Conservation (phyloP, 1,140 invertebrate species). For the Prorops nasuta region DNA sequence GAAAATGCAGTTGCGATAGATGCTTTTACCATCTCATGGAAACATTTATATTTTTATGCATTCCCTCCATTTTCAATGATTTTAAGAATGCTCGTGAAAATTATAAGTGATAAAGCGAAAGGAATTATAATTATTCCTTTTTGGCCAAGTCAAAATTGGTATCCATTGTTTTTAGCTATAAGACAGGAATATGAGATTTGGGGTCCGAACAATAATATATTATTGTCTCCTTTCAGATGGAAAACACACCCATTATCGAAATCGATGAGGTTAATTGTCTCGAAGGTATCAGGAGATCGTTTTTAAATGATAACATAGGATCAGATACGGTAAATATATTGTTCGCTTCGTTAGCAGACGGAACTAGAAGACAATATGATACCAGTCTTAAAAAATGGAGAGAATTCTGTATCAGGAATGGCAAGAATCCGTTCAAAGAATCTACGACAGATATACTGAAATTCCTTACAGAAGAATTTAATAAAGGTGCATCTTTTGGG, state of each 20-base stretch:
- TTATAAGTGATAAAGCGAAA: neutral
- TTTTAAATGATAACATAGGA: slow-evolving; percentile 2
- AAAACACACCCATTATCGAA: neutral
- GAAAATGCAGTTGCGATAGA: no score
- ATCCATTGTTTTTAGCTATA: neutral
- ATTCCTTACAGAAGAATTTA: slow-evolving; percentile 1
- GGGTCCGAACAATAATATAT: neutral
- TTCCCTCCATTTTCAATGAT: neutral
- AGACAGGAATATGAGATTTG: neutral
- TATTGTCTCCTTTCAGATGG: neutral
- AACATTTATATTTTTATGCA: neutral
- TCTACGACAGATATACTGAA: slow-evolving; percentile 4
- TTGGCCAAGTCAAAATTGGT: neutral
- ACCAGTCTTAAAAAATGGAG: slow-evolving; percentile 5
- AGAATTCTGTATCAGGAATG: neutral
- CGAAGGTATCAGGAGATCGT: slow-evolving; percentile 4
- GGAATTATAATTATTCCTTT: neutral
- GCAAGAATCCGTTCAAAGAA: neutral
- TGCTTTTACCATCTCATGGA: neutral
- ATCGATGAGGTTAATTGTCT: neutral
- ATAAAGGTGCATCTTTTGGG: neutral
- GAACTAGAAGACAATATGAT: slow-evolving; percentile 3
- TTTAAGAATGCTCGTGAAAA: neutral
- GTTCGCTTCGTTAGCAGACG: neutral
- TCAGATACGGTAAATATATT: no score